phyloP scores from a whole-genome alignment of 2,888 invertebrate genomes.

The Eremobia ochroleuca region DNA sequence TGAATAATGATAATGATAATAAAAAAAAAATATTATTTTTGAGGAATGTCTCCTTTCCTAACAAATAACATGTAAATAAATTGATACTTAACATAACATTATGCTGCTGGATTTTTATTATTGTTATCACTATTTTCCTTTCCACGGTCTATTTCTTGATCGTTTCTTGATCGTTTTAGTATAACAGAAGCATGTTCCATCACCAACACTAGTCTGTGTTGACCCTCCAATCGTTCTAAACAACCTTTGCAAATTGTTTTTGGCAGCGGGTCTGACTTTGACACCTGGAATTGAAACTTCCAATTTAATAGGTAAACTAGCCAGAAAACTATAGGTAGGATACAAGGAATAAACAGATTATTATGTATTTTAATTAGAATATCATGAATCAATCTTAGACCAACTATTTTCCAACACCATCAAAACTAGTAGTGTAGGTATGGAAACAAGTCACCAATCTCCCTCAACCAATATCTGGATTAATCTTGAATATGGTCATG shows the following conservation, averaged over 20 bases:
- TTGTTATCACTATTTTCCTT: conserved; percentile 73
- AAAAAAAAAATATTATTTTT: neutral
- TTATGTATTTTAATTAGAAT: neutral
- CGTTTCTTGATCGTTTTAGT: conserved; percentile 80
- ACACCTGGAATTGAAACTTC: conserved; percentile 86
- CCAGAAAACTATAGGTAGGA: neutral
- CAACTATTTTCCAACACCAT: neutral
- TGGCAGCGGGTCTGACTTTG: conserved; percentile 92
- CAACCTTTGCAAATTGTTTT: conserved; percentile 93
- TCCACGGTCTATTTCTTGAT: conserved; percentile 64
- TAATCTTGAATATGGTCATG: neutral
- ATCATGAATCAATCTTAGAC: neutral
- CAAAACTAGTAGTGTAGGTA: neutral
- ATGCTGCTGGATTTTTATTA: conserved; percentile 64
- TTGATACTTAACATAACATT: conserved; percentile 41
- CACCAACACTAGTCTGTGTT: conserved; percentile 88
- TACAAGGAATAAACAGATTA: too few relatives aligned
- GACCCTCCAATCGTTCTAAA: conserved; percentile 91
- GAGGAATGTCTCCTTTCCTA: conserved; percentile 42
- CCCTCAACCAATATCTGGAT: neutral
- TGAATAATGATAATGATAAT: neutral
- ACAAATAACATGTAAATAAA: conserved; percentile 22
- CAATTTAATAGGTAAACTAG: neutral
- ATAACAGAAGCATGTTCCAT: conserved; percentile 87
- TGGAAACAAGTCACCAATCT: neutral